Base-by-base conservation (phyloP, 2,797 vertebrate genomes). In the Alosa sapidissima region DNA sequence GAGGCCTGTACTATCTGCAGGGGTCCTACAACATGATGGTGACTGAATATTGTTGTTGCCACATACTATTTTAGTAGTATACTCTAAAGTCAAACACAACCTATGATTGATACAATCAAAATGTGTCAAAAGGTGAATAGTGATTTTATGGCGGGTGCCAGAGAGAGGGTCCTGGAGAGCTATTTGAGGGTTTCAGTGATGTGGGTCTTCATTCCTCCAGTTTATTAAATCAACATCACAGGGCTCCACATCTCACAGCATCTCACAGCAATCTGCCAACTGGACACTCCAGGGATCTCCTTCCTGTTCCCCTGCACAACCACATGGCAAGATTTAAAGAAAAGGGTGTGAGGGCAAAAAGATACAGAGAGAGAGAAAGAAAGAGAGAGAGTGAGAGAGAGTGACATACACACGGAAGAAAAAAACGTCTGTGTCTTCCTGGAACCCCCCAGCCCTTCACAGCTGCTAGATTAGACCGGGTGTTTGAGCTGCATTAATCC, bases 401-500 rank as follows among this genome's bases (percentile, higher is more conserved):
- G n/a, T 11, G n/a, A 24, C 60, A 65, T n/a, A 65, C 60, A 68
- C 62, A 36, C 28, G 0, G 10, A 7, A 3, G 1, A 14, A 68
- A 13, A 68, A 68, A 68, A 65, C 28, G 33, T 65, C 62, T 28
- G 62, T 33, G 28, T 68, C 28, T 68, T 68, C 62, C 62, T 68
- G 28, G 24, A 68, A 65, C 8, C 24, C 62, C 60, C 62, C 62
- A 0, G 62, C 2, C 62, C 62, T 13, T 68, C 28, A 13, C 62
- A 33, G 28, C 24, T 14, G 62, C 24, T 33, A 68, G 62, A 68
- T 68, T 68, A 68, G 62, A 68, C 62, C 14, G 62, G 62, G 28
- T 68, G 62, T 68, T 36, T 68, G 6, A 62, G 58, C 58, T 62
- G 58, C 58, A 62, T 62, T 62, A 62, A 62, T 62, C 58, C 58